A percentile compares a stretch with the other conserved stretches of the same genome.
Evolutionary conservation across 2,888 invertebrate species (phyloP).

Genomic region (Mayetiola destructor): DNA sequence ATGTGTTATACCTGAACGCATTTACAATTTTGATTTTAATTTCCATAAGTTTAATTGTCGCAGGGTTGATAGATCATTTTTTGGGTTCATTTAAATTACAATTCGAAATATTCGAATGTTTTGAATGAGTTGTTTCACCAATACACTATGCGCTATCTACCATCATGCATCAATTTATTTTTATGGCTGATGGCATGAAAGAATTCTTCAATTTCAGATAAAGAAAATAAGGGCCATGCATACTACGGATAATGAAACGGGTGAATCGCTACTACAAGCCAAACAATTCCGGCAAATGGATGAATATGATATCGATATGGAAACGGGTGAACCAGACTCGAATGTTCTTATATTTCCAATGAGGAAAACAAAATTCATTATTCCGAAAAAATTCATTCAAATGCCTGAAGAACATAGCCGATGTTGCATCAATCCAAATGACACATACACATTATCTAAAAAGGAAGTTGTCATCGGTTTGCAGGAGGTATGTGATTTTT

Average conservation of each 20-base stretch:
- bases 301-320: conserved; percentile 27
- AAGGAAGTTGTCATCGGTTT: conserved; percentile 19
- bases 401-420: background rate
- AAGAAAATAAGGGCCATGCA: background rate
- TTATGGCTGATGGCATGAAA: too few relatives aligned
- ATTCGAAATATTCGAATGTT: too few relatives aligned
- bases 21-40: too few relatives aligned
- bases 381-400: conserved; percentile 28
- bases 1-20: too few relatives aligned
- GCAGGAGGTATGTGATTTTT: conserved; percentile 19
- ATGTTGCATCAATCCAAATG: conserved; percentile 13
- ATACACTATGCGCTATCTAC: background rate
- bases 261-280: background rate
- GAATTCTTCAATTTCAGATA: background rate
- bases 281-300: conserved; percentile 16
- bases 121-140: too few relatives aligned
- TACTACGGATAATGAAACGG: conserved; percentile 4
- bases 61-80: too few relatives aligned
- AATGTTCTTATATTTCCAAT: conserved; percentile 15
- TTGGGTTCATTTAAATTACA: too few relatives aligned
- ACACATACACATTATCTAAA: conserved; percentile 18
- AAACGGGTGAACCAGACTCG: conserved; percentile 30
- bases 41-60: too few relatives aligned
- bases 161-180: background rate
- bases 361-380: conserved; percentile 30